A percentile compares a stretch with the other conserved stretches of the same genome.
phyloP scores from a whole-genome alignment of 2,888 invertebrate genomes.

The Scaptomyza caliginosa region DNA sequence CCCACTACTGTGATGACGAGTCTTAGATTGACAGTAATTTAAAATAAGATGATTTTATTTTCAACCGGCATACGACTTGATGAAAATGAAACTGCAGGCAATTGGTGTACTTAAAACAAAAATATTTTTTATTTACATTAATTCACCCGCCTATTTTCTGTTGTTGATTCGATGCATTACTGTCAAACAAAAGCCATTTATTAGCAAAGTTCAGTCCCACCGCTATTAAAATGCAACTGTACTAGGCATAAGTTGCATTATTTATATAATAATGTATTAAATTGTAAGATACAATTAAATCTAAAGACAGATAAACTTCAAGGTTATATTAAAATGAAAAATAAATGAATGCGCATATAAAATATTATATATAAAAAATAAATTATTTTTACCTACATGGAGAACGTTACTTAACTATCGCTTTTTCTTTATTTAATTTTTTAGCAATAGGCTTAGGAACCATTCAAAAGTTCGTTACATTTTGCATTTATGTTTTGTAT shows the following conservation, averaged over 20 bases:
- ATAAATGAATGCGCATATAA: too few relatives aligned
- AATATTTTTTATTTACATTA: not conserved
- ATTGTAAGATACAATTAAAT: too few relatives aligned
- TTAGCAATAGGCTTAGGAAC: conserved; percentile 2
- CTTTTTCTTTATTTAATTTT: too few relatives aligned
- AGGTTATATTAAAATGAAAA: too few relatives aligned
- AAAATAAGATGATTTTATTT: conserved; percentile 26
- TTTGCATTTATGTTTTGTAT: conserved; percentile 37
- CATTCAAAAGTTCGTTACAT: not conserved
- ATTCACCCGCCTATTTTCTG: not conserved
- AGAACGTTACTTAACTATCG: too few relatives aligned
- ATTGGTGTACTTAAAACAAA: conserved; percentile 20
- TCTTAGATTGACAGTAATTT: conserved; percentile 62
- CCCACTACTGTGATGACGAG: conserved; percentile 36
- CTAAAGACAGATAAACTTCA: too few relatives aligned
- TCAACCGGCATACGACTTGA: conserved; percentile 9
- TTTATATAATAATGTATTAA: too few relatives aligned
- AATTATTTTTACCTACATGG: too few relatives aligned
- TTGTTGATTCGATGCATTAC: not conserved
- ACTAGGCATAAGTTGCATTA: not conserved
- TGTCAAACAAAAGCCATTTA: not conserved
- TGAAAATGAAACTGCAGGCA: conserved; percentile 26
- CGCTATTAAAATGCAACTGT: not conserved
- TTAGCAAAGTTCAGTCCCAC: not conserved
- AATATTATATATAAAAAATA: too few relatives aligned